These are phyloP conservation scores for Eretmochelys imbricata DNA, from an alignment of 2,113 vertebrate genomes.

Conservation along the genomic window DNA sequence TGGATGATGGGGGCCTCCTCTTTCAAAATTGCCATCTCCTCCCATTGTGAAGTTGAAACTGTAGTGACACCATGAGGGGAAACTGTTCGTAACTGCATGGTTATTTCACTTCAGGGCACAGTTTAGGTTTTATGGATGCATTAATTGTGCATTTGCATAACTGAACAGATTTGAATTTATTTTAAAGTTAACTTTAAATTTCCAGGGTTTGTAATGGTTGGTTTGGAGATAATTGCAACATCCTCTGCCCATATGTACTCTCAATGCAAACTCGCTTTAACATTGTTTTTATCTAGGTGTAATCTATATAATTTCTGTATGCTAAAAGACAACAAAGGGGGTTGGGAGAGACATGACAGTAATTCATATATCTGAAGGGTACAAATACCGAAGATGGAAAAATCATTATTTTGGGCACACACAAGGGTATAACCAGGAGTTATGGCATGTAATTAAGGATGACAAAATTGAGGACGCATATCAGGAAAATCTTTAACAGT, in stretches of 20 bases:
- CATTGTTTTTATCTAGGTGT: not conserved
- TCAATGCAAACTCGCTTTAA: not conserved
- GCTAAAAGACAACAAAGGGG: not conserved
- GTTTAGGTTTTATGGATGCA: not conserved
- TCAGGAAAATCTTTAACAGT: not conserved
- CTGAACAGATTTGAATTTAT: not conserved
- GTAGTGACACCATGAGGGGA: not conserved
- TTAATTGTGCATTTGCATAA: not conserved
- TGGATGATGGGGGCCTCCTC: fast-evolving
- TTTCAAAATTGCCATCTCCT: not conserved
- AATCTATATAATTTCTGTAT: not conserved
- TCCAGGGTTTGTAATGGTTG: not conserved
- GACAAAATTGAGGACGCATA: not conserved
- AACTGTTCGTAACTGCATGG: fast-evolving
- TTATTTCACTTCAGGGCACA: not conserved
- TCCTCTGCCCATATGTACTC: not conserved
- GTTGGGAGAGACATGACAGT: not conserved
- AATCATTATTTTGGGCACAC: not conserved
- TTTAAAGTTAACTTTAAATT: not conserved
- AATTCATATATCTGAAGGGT: not conserved
- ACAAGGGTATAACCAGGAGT: not conserved
- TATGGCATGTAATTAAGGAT: not conserved
- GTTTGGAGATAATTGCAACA: not conserved
- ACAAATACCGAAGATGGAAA: not conserved
- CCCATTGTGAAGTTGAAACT: not conserved